Evolutionary conservation across 1,140 invertebrate genomes (phyloP).

Genomic region (Drosophila melanica): DNA sequence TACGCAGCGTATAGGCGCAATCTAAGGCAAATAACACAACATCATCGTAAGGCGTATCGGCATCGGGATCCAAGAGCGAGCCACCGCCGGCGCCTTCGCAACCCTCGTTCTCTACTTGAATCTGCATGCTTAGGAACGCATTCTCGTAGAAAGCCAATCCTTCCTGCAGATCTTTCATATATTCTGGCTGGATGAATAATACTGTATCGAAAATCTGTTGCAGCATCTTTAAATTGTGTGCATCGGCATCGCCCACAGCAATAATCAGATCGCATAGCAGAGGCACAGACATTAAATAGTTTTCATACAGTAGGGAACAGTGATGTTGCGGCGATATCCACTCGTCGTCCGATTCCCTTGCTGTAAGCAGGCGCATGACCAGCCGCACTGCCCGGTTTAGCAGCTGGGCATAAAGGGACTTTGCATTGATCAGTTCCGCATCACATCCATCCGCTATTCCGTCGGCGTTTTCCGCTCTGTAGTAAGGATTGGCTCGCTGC

Average conservation of each 20-base stretch:
- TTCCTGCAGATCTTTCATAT: conserved; percentile 87
- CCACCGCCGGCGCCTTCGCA: conserved; percentile 77
- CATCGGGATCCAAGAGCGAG: conserved; percentile 52
- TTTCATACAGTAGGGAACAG: conserved; percentile 90
- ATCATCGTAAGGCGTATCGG: conserved; percentile 86
- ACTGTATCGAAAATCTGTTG: conserved; percentile 88
- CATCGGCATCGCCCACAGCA: conserved; percentile 86
- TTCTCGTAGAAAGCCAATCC: conserved; percentile 85
- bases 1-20: conserved; percentile 87
- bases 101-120: conserved; percentile 78
- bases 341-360: conserved; percentile 89
- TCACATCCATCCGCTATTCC: conserved; percentile 42
- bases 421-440: conserved; percentile 38
- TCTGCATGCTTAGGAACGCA: conserved; percentile 77
- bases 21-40: conserved; percentile 90
- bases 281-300: conserved; percentile 92
- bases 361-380: conserved; percentile 89
- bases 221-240: conserved; percentile 87
- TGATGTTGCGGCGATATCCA: conserved; percentile 88
- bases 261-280: conserved; percentile 91
- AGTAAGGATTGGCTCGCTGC: conserved; percentile 89
- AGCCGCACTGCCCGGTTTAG: conserved; percentile 88
- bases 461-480: conserved; percentile 84
- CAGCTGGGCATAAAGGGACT: conserved; percentile 85
- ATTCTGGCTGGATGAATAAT: conserved; percentile 89